Percentiles rank a stretch among this genome's conserved stretches.
Evolutionary conservation across 1,140 invertebrate species (phyloP).

Genomic region (Diuraphis noxia): DNA sequence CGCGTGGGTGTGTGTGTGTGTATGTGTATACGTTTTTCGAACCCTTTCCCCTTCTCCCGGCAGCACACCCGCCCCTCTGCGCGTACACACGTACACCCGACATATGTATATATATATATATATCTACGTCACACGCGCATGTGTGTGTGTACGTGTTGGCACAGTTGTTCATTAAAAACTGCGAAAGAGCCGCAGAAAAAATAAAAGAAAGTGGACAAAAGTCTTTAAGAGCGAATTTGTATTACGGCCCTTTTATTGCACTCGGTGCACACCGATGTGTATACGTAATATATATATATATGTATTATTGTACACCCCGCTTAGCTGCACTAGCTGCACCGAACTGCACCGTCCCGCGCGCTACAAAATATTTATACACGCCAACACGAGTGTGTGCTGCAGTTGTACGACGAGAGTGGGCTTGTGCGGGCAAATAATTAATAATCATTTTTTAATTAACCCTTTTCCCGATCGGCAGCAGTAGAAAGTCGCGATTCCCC

Average conservation of each 20-base stretch:
- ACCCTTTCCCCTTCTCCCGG: not conserved
- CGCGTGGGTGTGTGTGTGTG: not conserved
- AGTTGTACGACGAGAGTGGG: not conserved
- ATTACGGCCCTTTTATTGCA: constrained; percentile 2
- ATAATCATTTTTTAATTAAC: constrained; percentile 23
- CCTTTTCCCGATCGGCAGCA: not conserved
- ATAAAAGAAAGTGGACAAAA: constrained; percentile 50
- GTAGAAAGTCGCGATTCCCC: not conserved
- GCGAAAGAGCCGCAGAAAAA: constrained; percentile 35
- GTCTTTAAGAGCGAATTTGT: constrained; percentile 43
- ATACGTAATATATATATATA: not conserved
- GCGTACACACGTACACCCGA: not conserved
- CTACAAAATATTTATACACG: constrained; percentile 3
- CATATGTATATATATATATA: not conserved
- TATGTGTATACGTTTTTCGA: not conserved
- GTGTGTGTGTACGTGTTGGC: not conserved
- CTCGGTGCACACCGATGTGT: not conserved
- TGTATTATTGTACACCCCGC: not conserved
- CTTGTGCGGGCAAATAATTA: not conserved
- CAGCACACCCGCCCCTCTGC: not conserved
- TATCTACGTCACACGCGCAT: not conserved
- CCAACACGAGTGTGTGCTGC: not conserved
- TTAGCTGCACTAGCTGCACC: not conserved
- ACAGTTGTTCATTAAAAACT: constrained; percentile 38
- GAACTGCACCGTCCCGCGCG: not conserved